These are phyloP conservation scores for Conger conger DNA, from an alignment of 2,113 vertebrate species.

Conservation along the genomic window DNA sequence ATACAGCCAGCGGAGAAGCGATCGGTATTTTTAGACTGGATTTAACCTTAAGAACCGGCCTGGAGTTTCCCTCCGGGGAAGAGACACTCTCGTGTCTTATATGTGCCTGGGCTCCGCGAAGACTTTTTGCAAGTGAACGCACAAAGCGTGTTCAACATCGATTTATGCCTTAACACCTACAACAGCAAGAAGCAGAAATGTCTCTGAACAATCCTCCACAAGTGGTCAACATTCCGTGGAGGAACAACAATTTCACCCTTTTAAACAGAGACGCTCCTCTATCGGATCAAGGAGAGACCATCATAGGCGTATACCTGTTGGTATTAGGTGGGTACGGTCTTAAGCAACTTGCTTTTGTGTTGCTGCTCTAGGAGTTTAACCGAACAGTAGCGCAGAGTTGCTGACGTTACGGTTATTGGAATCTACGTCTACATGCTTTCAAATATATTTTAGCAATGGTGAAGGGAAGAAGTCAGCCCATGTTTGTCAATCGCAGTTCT, in stretches of 20 bases:
- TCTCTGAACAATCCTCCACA: constrained; percentile 67
- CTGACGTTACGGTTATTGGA: not conserved
- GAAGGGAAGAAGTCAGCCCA: not conserved
- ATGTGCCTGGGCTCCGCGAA: not conserved
- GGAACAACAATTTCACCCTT: constrained; percentile 79
- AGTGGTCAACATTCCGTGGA: constrained; percentile 76
- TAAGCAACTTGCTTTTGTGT: not conserved
- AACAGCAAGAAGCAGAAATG: constrained; percentile 63
- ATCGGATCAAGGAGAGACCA: constrained; percentile 78
- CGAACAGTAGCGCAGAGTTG: not conserved
- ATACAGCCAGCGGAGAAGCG: not conserved
- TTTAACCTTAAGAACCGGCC: constrained; percentile 56
- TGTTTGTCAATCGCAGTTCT: not conserved
- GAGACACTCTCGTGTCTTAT: constrained; percentile 19
- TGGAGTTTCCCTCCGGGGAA: constrained; percentile 49
- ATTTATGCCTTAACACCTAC: constrained; percentile 44
- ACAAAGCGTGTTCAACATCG: not conserved
- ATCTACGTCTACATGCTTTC: not conserved
- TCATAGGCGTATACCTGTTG: constrained; percentile 78
- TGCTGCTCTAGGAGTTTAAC: not conserved
- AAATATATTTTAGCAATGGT: too few species aligned
- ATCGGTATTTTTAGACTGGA: constrained; percentile 57
- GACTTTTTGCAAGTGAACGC: not conserved
- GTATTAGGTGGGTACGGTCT: constrained; percentile 67
- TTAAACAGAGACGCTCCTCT: constrained; percentile 70